Evolutionary conservation across 2,797 vertebrate species (phyloP).

Genomic region (Ataeniobius toweri): DNA sequence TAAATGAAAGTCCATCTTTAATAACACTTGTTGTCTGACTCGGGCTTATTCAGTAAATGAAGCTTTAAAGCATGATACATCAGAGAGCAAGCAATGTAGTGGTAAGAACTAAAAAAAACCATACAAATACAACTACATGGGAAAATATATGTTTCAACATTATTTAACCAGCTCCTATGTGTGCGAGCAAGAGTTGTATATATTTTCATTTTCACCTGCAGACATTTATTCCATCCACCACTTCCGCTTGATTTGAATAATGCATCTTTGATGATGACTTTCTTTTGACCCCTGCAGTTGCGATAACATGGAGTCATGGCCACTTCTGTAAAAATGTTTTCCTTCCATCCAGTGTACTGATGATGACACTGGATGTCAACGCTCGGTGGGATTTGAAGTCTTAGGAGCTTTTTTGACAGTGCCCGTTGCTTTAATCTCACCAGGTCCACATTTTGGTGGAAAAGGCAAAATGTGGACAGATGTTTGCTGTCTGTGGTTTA

Average conservation of each 20-base stretch:
- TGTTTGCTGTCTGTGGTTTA: constrained; percentile 30
- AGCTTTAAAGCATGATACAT: neutral
- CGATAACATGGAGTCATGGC: constrained; percentile 11
- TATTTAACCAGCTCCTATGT: no score
- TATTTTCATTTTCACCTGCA: constrained; percentile 51
- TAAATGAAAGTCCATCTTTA: neutral
- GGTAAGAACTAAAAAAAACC: neutral
- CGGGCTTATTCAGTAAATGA: neutral
- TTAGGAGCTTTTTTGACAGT: constrained; percentile 55
- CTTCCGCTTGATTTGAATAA: constrained; percentile 17
- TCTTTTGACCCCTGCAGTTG: neutral
- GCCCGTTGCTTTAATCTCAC: constrained; percentile 42
- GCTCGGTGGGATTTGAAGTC: constrained; percentile 48
- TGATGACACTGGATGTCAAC: constrained; percentile 43
- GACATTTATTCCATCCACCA: constrained; percentile 25
- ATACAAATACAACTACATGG: neutral
- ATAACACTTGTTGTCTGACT: neutral
- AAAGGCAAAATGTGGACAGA: constrained; percentile 28
- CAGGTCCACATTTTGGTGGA: constrained; percentile 49
- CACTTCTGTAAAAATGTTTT: constrained; percentile 24
- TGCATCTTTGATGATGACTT: neutral
- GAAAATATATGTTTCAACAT: neutral
- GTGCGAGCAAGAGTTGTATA: neutral
- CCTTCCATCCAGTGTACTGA: constrained; percentile 36
- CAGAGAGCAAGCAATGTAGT: neutral